phyloP scores from a whole-genome alignment of 2,888 invertebrate species.

The Synanthedon andrenaeformis region DNA sequence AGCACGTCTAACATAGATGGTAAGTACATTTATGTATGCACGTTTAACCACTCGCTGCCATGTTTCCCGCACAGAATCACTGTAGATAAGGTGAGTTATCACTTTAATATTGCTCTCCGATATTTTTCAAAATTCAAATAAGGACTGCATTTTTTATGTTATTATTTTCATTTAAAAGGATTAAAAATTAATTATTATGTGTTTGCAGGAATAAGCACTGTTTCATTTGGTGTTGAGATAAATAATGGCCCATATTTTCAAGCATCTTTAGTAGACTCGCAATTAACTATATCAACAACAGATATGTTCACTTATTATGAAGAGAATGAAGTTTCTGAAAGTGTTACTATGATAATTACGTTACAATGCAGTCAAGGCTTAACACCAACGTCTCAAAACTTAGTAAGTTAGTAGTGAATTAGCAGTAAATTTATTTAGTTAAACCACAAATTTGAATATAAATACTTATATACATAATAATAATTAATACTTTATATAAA shows the following conservation, averaged over 20 bases:
- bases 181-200: background rate
- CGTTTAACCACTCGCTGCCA: no score
- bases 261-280: conserved; percentile 15
- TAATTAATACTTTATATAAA: no score
- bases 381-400: conserved; percentile 4
- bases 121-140: no score
- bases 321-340: conserved; percentile 30
- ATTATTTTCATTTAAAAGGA: no score
- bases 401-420: conserved; percentile 24
- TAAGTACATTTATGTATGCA: conserved; percentile 11
- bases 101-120: no score
- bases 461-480: no score
- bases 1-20: conserved; percentile 29
- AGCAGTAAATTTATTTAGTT: background rate
- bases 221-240: conserved; percentile 20
- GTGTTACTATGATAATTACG: conserved; percentile 24
- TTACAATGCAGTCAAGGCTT: conserved; percentile 33
- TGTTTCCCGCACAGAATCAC: no score
- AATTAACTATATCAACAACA: conserved; percentile 31
- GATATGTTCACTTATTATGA: conserved; percentile 37
- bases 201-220: conserved; percentile 25
- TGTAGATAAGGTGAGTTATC: no score
- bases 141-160: no score
- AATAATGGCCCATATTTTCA: conserved; percentile 34
- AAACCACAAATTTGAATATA: background rate